These are phyloP conservation scores for Leucophenga maculata DNA, from an alignment of 2,888 invertebrate genomes.

Conservation along the genomic window DNA sequence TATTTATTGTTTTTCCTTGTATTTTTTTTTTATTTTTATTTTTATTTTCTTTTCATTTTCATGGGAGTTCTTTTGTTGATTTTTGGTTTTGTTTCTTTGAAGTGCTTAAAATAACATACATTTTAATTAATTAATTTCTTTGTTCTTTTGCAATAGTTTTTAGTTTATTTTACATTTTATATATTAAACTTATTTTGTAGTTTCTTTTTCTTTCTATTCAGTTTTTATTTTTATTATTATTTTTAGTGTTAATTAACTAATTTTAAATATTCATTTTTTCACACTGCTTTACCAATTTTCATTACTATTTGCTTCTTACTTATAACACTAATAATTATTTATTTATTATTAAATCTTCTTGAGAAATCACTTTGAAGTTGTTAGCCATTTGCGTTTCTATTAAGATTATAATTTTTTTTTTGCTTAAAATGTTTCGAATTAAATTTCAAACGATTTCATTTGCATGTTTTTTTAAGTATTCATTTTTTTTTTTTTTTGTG, in stretches of 20 bases:
- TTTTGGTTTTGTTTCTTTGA: conserved; percentile 38
- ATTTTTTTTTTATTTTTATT: conserved; percentile 24
- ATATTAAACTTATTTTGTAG: conserved; percentile 21
- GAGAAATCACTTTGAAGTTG: conserved; percentile 56
- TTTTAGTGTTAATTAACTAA: conserved; percentile 26
- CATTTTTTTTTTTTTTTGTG: conserved; percentile 23
- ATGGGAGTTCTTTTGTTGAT: conserved; percentile 48
- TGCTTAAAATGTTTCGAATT: conserved; percentile 17
- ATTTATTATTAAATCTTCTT: conserved; percentile 39
- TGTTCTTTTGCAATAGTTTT: conserved; percentile 3
- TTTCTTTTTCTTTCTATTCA: conserved; percentile 14
- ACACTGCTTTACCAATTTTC: conserved; percentile 27
- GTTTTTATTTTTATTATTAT: too few relatives aligned
- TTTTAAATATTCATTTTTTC: conserved; percentile 34
- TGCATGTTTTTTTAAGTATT: conserved; percentile 2
- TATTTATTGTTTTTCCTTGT: conserved; percentile 30
- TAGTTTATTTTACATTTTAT: conserved; percentile 26
- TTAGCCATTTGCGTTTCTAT: conserved; percentile 37
- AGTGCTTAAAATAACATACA: conserved; percentile 54
- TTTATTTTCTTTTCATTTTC: conserved; percentile 26
- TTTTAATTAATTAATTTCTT: conserved; percentile 22
- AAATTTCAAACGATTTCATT: conserved; percentile 5
- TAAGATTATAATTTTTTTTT: conserved; percentile 8
- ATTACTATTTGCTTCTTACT: conserved; percentile 4
- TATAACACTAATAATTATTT: not conserved